Evolutionary conservation across 1,140 invertebrate genomes (phyloP), one percentile per base, ranked within the genome.

Genomic region (Dreissena polymorpha): DNA sequence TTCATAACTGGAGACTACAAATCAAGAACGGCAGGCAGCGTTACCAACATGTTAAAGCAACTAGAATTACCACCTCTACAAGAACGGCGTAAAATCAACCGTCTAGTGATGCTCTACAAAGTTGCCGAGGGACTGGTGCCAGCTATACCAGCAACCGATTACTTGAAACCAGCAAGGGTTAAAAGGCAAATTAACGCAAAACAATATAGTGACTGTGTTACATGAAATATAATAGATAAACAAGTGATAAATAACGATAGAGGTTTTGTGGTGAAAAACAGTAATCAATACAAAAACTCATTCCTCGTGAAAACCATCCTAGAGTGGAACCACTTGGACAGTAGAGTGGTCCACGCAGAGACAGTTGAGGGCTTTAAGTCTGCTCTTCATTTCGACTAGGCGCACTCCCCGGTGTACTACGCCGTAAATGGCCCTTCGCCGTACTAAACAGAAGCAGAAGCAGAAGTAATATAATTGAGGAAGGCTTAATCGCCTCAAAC

Each of bases 51-150:
- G 81, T 27, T 83, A 25, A 57, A 68, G 25, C 18, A 75, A 16
- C 67, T 68, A 3, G 57, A 67, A 7, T 60, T 85, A 0, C 69
- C 25, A 49, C 5, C 67, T n/a, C 69, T 82, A 0, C 69, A 82
- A 57, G 67, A 75, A 51, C 16, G 71, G 51, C 49, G 83, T 18
- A 29, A 68, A 55, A 55, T 75, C 55, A 23, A 23, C 10, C 3
- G 74, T 25, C 68, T 86, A 23, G 65, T 50, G 16, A 84, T 84
- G 60, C 71, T 76, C 51, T 83, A 21, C 67, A 83, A 83, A 51
- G 73, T 83, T 63, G 65, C 70, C 63, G 65, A 83, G 64, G 65
- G 73, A 51, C 67, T 65, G 65, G 71, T 83, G 63, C 72, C 73
- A 57, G 81, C 81, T 18, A 72, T 71, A 16, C 21, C 49, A 51